Conservation (phyloP, 1,140 invertebrate genomes). For the Druon quercuslanigerum region DNA sequence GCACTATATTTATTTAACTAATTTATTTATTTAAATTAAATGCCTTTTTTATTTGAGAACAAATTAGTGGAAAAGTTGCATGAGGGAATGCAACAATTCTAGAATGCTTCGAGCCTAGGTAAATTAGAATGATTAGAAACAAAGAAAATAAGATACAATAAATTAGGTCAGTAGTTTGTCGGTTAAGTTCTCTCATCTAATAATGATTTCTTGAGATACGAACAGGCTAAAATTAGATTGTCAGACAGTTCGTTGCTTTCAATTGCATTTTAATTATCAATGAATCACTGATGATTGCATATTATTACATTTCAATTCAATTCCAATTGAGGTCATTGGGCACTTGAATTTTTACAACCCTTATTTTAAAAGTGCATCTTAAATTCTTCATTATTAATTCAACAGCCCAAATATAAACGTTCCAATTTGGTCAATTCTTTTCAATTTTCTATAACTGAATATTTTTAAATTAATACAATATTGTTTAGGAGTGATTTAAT, state of each 20-base stretch:
- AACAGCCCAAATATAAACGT: background rate
- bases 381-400: slow-evolving; percentile 2
- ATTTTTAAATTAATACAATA: background rate
- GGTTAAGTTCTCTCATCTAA: slow-evolving; percentile 12
- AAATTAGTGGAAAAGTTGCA: background rate
- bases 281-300: slow-evolving; percentile 22
- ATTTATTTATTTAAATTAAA: too few relatives aligned
- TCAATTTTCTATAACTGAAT: background rate
- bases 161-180: slow-evolving; percentile 30
- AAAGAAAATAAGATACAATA: background rate
- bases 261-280: slow-evolving; percentile 23
- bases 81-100: background rate
- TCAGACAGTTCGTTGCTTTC: slow-evolving; percentile 8
- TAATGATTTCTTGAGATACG: slow-evolving; percentile 11
- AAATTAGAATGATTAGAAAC: background rate
- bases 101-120: background rate
- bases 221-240: slow-evolving; percentile 11
- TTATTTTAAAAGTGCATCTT: slow-evolving; percentile 6
- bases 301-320: slow-evolving; percentile 28
- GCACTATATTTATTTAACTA: too few relatives aligned
- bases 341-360: slow-evolving; percentile 5
- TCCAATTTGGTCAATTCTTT: background rate
- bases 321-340: slow-evolving; percentile 30
- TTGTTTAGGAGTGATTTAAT: too few relatives aligned
- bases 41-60: too few relatives aligned